Conservation (phyloP, 37 sponge, comb jelly and placozoan genomes). For the Tethya wilhelma region DNA sequence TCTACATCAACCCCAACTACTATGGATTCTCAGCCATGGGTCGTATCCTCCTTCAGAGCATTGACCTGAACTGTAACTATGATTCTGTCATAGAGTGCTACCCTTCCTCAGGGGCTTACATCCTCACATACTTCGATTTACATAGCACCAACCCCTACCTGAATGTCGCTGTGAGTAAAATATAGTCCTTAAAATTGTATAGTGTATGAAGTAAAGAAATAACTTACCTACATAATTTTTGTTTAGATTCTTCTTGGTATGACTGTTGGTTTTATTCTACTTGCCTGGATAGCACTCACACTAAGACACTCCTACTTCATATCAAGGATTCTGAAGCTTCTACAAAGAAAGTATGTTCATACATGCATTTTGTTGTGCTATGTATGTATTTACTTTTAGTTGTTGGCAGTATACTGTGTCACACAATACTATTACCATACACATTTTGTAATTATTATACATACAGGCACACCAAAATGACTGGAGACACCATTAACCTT, state of each 20-base stretch:
- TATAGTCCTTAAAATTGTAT: not conserved
- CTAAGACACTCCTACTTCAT: conserved; percentile 38
- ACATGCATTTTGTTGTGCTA: too few relatives aligned
- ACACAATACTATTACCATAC: too few relatives aligned
- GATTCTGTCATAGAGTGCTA: conserved; percentile 78
- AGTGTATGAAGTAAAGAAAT: not conserved
- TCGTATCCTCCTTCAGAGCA: conserved; percentile 27
- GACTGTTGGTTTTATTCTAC: conserved; percentile 33
- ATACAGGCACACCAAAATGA: too few relatives aligned
- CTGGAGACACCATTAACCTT: too few relatives aligned
- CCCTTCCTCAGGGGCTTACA: conserved; percentile 43
- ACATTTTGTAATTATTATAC: too few relatives aligned
- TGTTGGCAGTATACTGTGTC: too few relatives aligned
- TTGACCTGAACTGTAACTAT: conserved; percentile 28
- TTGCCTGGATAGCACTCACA: conserved; percentile 40
- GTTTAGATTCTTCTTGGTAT: conserved; percentile 36
- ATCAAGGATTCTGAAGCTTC: not conserved
- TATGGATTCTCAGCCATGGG: conserved; percentile 74
- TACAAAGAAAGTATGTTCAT: not conserved
- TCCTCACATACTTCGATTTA: conserved; percentile 56
- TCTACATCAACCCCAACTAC: conserved; percentile 82
- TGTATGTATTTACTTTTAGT: too few relatives aligned
- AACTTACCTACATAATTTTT: not conserved
- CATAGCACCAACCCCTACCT: conserved; percentile 62
- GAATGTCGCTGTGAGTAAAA: conserved; percentile 53